A percentile compares a stretch with the other conserved stretches of the same genome.
phyloP scores from a whole-genome alignment of 2,113 vertebrate genomes.

The Motacilla tschutschensis region DNA sequence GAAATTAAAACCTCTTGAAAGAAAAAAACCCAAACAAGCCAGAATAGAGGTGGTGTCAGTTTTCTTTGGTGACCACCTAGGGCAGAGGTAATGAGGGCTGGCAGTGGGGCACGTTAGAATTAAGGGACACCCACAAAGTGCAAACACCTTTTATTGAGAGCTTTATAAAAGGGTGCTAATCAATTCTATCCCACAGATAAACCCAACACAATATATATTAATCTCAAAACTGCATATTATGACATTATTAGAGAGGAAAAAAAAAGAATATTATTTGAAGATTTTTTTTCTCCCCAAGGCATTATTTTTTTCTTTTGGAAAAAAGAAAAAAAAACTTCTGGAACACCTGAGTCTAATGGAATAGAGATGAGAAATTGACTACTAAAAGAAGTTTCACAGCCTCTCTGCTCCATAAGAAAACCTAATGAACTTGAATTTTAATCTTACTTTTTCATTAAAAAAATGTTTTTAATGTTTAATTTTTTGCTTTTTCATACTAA shows the following conservation, averaged over 20 bases:
- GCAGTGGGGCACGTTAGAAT: background rate
- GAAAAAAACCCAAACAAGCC: background rate
- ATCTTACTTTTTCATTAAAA: background rate
- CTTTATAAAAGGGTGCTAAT: background rate
- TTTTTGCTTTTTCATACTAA: slow-evolving; percentile 35
- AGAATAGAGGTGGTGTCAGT: background rate
- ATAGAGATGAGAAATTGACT: background rate
- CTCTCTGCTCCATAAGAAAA: slow-evolving; percentile 12
- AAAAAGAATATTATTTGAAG: background rate
- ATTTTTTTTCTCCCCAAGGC: background rate
- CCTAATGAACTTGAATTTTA: background rate
- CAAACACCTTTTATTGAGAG: background rate
- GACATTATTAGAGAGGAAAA: background rate
- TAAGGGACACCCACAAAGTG: background rate
- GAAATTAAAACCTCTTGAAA: background rate
- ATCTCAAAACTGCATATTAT: background rate
- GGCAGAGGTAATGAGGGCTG: background rate
- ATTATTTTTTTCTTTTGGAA: background rate
- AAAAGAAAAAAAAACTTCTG: too few relatives aligned
- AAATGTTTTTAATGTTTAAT: slow-evolving; percentile 31
- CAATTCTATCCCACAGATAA: background rate
- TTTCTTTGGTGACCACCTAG: background rate
- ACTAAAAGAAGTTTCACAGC: background rate
- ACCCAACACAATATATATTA: background rate
- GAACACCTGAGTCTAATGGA: background rate